Conservation (phyloP, 35 echinoderm and acorn worm species). For the Patiria miniata region DNA sequence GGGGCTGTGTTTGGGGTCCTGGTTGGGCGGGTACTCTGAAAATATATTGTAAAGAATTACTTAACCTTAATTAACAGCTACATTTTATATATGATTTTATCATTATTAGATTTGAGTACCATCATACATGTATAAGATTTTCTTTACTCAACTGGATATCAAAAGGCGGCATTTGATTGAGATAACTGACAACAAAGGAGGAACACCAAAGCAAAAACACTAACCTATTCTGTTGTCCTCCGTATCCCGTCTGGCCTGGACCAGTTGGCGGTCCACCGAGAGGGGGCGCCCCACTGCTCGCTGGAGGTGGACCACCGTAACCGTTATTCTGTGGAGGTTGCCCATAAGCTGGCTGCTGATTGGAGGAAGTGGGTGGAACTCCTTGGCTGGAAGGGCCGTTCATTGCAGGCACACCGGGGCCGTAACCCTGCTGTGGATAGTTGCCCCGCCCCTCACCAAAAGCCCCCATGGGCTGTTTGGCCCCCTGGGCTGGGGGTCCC, state of each 20-base stretch:
- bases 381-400: constrained; percentile 49
- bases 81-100: no score
- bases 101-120: no score
- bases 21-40: neutral
- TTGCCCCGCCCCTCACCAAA: constrained; percentile 33
- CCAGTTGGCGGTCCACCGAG: constrained; percentile 15
- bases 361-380: neutral
- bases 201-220: no score
- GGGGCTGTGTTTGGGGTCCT: neutral
- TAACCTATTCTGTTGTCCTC: constrained; percentile 60
- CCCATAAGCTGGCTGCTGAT: constrained; percentile 27
- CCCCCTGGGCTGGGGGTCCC: neutral
- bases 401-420: constrained; percentile 34
- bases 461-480: neutral
- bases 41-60: neutral
- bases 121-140: no score
- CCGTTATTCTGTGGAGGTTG: constrained; percentile 38
- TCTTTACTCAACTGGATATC: no score
- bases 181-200: neutral
- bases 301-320: neutral
- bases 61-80: no score
- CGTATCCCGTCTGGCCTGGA: constrained; percentile 16
- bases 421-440: constrained; percentile 12
- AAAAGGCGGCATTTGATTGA: neutral
- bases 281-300: neutral